Evolutionary conservation across 2,797 vertebrate genomes (phyloP), one percentile per base, ranked within the genome.

Genomic region (Leptodactylus fallax): DNA sequence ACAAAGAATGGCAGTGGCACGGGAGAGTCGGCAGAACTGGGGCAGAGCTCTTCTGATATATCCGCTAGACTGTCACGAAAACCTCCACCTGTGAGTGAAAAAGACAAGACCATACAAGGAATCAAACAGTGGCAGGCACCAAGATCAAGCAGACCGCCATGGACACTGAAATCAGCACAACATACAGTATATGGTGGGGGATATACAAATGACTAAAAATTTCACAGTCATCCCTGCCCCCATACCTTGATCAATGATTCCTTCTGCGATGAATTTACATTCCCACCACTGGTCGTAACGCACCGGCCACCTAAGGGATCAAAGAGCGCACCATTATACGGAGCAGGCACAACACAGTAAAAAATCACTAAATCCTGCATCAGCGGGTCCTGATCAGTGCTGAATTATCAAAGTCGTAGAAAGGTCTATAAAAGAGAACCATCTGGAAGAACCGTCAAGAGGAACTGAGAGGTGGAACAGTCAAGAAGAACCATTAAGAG

Each of bases 251-350:
- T 99, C 98, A 3, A 99, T 99, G 94, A 99, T 99, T 90, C 98
- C 98, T 93, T 99, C 98, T 1, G 98, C 97, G 16, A 99, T 98
- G 93, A 99, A 99, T 92, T 99, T 99, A 91, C 98, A 99, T 65
- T 99, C 98, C 98, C 98, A 99, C 98, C 98, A 99, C 93, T 99
- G 98, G 93, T 99, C 98, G 21, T 99, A 98, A 77, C 97, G 96
- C 78, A 97, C 95, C 0, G 98, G 98, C 98, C 98, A 99, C 92
- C 98, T 99, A 92, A 1, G 0, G 87, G 82, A 45, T 19, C 61
- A 82, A 77, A 77, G 21, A 36, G 16, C 1, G 10, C 6, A 7
- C 17, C 67, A 19, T 7, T 6, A 45, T 36, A 71, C 8, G 27
- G 27, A 19, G 3, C 16, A 0, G 27, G 16, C 27, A 14, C 10